Base-by-base conservation (phyloP, 2,113 vertebrate genomes). In the Coregonus clupeaformis region DNA sequence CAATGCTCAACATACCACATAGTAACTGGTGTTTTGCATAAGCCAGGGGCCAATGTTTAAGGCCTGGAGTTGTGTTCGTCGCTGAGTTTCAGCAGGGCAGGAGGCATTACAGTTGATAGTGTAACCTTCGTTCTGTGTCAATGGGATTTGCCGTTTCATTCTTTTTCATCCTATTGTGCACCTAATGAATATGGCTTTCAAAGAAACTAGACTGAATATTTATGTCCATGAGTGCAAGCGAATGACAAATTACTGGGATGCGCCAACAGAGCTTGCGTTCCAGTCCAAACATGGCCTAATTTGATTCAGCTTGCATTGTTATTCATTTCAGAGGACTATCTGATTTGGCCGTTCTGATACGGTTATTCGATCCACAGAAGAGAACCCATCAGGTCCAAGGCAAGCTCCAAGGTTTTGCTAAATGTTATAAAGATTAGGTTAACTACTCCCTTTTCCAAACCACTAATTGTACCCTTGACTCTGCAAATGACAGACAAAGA, bases 311-410 rank as follows among this genome's bases (percentile, higher is more conserved):
- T 66, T 32, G 16, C 14, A n/a, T 27, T 32, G 64, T 20, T n/a
- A n/a, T 36, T 66, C 6, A 22, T 59, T 22, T 59, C 30, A 20
- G 16, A 36, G 18, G 64, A 36, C 18, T 30, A 30, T 66, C 29
- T 66, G 63, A 66, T 66, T 66, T 30, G 18, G 64, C 64, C 27
- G 5, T 36, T 66, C 30, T 66, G 30, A 66, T 66, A 32, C 64
- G 16, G 4, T n/a, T 36, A 18, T 7, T 66, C 30, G 29, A 66
- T 66, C 29, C 29, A 32, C 64, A 20, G 32, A 27, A 18, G 16
- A 30, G 25, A 29, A 30, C 27, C 29, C 64, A 66, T 18, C 64
- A 36, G 14, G 7, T 25, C 29, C 13, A 22, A 45, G 25, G 36
- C 20, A 11, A 45, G 22, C 20, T 24, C 9, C 0, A 11, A 11